Evolutionary conservation across 1,140 invertebrate genomes (phyloP), one percentile per base, ranked within the genome.

Genomic region (Acromyrmex charruanus): DNA sequence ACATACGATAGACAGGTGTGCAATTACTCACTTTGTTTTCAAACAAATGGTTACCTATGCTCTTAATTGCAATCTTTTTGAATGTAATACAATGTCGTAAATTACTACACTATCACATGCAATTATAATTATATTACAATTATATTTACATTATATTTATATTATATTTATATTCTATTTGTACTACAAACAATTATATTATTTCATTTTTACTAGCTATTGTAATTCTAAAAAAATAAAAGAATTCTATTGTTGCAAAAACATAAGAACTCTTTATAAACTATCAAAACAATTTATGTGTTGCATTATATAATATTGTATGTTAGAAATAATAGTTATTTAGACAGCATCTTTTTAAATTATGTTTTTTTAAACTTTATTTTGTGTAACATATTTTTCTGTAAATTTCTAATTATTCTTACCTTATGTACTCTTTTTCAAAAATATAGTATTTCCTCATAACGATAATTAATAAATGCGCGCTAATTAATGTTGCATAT

Each of bases 1-100:
- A 74, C 31, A 25, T 35, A 58, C n/a, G 39, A 66, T 21, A 53
- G 21, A 69, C 25, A 39, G 18, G 12, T 69, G 44, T 28, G 75
- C 53, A 28, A 82, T 81, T 86, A 51, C 63, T 25, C 14, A 63
- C 25, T 74, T 21, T 63, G 49, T 84, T 61, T 39, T 72, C 53
- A 12, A 59, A 2, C 18, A 12, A 74, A 39, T 6, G 3, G 10
- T 7, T 10, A 12, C 9, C 18, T 16, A 25, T 5, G 58, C 5
- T 35, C 28, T 61, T 35, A 16, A 65, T 66, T 2, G 3, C 21
- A 14, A 39, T 71, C 25, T 25, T 25, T 81, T 81, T 31, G 1
- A 39, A 25, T 51, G 10, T 68, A 18, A 58, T 39, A 18, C 3
- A 44, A 77, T 77, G 28, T 69, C 39, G 3, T 21, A 59, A 25